Evolutionary conservation across 2,113 vertebrate genomes (phyloP).

Genomic region (Corythornis vintsioides): DNA sequence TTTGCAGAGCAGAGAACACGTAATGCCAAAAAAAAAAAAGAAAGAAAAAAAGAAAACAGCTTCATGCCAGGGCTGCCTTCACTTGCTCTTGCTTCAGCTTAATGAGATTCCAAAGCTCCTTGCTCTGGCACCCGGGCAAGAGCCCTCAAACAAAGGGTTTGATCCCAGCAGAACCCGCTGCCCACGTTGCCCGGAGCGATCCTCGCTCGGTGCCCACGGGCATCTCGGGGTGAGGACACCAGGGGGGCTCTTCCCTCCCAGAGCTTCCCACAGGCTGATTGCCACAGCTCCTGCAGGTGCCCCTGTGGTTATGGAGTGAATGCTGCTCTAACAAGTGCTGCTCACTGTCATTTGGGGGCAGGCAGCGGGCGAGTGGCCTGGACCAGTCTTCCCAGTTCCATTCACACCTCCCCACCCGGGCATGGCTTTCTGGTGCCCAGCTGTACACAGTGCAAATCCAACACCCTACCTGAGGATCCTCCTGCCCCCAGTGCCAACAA

Average conservation of each 20-base stretch:
- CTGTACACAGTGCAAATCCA: neutral
- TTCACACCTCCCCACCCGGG: neutral
- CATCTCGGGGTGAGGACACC: rapidly evolving
- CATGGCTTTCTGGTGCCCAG: neutral
- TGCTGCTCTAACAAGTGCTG: neutral
- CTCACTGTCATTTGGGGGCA: neutral
- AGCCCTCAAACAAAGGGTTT: neutral
- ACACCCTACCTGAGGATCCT: neutral
- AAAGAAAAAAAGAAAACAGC: too few relatives aligned
- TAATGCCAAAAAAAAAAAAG: neutral
- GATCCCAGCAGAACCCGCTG: neutral
- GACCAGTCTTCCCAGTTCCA: neutral
- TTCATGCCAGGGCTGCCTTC: neutral
- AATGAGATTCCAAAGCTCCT: too few relatives aligned
- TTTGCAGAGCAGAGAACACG: neutral
- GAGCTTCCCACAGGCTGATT: neutral
- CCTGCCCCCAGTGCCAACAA: neutral
- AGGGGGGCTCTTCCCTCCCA: rapidly evolving
- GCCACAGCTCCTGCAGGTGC: neutral
- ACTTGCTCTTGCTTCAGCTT: neutral
- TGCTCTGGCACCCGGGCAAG: neutral
- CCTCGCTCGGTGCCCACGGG: rapidly evolving
- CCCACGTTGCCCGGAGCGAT: too few relatives aligned
- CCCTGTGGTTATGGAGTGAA: neutral
- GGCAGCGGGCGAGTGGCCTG: neutral